Evolutionary conservation across 2,888 invertebrate genomes (phyloP), one percentile per base, ranked within the genome.

Genomic region (Nesidiocoris tenuis): DNA sequence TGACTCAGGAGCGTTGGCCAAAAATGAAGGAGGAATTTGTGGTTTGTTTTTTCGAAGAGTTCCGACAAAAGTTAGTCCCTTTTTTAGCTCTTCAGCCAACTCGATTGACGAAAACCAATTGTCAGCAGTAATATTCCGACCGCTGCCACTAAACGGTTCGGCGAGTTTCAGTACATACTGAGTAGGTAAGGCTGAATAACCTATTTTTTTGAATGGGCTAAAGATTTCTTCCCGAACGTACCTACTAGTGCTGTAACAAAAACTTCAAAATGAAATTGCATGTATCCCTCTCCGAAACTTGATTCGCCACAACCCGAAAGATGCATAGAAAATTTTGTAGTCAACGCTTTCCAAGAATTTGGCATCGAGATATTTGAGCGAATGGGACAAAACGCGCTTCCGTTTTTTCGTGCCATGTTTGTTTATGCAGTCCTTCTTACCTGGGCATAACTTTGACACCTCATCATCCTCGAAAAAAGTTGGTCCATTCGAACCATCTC

Each of bases 51-150:
- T 79, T 61, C 70, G 70, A 21, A 81, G 21, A 2, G 80, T 81
- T 7, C 80, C 80, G 5, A 80, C 78, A 68, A 72, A 74, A 16
- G 80, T 80, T 17, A 61, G 18, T 16, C 12, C 12, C 22, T 63
- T 17, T 63, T 63, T 63, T 5, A 23, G 79, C 65, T 79, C 71
- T 75, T 54, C 23, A 64, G 71, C 66, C 79, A 78, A 17, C 72
- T 55, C 65, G 12, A 56, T 25, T 17, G 68, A 25, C 18, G 55
- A 16, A 18, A 79, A 81, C 81, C 79, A 81, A 67, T 80, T 81
- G 74, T 81, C 80, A 0, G 78, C 78, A 2, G 81, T 81, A n/a
- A 81, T 67, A 71, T 81, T 81, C 66, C 80, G 66, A 0, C 71
- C 76, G 16, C 76, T 67, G 3, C 39, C 39, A 3, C 12, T 39